A percentile compares a stretch with the other conserved stretches of the same genome.
Evolutionary conservation across 2,113 vertebrate species (phyloP).

Genomic region (Embiotoca jacksoni): DNA sequence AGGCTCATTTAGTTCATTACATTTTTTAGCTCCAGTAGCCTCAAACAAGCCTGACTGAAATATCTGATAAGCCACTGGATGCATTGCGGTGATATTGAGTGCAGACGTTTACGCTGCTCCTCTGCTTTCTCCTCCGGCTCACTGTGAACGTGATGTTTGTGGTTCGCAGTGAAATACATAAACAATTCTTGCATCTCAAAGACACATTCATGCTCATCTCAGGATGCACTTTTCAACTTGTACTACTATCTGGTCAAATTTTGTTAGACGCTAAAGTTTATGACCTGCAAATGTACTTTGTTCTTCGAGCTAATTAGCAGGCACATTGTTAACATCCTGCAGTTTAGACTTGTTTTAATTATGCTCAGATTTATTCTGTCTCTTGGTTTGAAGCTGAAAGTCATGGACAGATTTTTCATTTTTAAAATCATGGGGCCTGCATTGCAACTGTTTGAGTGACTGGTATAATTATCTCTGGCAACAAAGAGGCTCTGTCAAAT

Average conservation of each 20-base stretch:
- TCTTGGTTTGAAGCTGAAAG: background rate
- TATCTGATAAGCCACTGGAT: background rate
- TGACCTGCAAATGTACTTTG: too few relatives aligned
- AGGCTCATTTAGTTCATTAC: too few relatives aligned
- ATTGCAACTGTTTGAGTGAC: background rate
- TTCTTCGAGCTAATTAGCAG: background rate
- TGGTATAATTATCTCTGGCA: background rate
- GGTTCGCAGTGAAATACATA: background rate
- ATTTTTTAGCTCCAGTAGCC: background rate
- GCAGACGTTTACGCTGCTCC: background rate
- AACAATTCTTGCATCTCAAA: background rate
- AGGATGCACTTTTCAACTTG: background rate
- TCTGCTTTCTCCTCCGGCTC: background rate
- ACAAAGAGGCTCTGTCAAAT: conserved; percentile 12
- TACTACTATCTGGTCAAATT: background rate
- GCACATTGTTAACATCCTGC: background rate
- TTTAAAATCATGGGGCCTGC: too few relatives aligned
- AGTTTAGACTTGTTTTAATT: background rate
- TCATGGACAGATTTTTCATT: background rate
- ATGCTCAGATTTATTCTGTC: too few relatives aligned
- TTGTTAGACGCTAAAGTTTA: too few relatives aligned
- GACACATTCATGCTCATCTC: background rate
- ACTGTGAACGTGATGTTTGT: background rate
- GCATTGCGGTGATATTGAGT: background rate
- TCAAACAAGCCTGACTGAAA: background rate